Base-by-base conservation (phyloP, 2,113 vertebrate species). In the Anseranas semipalmata region DNA sequence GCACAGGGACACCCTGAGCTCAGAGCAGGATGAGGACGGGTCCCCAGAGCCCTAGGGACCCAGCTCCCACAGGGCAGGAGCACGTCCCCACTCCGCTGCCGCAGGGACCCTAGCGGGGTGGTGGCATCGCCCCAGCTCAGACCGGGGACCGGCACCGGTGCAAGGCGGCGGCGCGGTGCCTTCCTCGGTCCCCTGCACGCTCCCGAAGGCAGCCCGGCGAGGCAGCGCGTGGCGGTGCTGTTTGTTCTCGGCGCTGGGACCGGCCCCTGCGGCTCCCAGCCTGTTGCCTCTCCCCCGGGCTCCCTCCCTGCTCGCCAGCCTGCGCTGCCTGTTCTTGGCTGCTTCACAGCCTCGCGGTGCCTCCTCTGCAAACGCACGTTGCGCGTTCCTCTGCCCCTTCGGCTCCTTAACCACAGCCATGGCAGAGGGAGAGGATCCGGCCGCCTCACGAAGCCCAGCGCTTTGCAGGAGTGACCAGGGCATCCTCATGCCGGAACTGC, bases 381-480 rank as follows among this genome's bases (percentile, higher is more conserved):
- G 3, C 5, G 7, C 8, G 1, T 12, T 45, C 63, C 72, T 55
- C 62, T 22, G 70, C 71, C 74, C 74, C 90, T 85, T 22, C 3
- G 3, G 22, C 46, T 94, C 89, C 95, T 89, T 92, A 79, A 65
- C 88, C 30, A 2, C 28, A 30, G 74, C 84, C 67, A 35, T 88
- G 95, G 6, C 59, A 21, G 93, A 96, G 83, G 96, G 93, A 92
- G 93, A 92, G 76, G 93, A 94, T 24, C 75, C 35, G 2, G 30
- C 77, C 3, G 46, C 73, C 63, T 6, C 19, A 15, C 33, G 46
- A 27, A n/a, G 58, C 48, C 35, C 3, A 4, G 16, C 19, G 2
- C 79, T 46, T 35, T 48, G 74, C 81, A 16, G 88, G 80, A 83
- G 28, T 3, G 67, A 87, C 50, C 89, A 55, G 81, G 53, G 92